Evolutionary conservation across 2,888 invertebrate species (phyloP), one percentile per base, ranked within the genome.

Genomic region (Cerastis leucographa): DNA sequence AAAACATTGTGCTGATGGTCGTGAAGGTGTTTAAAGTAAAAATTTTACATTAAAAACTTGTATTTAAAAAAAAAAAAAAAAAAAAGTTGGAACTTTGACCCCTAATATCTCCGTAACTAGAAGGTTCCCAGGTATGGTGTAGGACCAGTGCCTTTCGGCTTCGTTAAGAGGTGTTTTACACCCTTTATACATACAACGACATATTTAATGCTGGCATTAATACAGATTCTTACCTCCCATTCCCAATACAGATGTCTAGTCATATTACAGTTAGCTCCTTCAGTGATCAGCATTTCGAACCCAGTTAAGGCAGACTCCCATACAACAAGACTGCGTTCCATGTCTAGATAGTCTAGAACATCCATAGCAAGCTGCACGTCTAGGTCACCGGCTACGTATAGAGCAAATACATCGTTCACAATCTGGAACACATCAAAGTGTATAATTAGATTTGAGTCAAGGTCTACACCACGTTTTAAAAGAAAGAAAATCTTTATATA

Each of bases 361-460:
- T 93, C 92, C 81, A 91, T 90, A 0, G 95, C 94, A 0, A 94
- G 85, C 1, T 91, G 83, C 0, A 92, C 86, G 7, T 88, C 85
- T 17, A 96, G 83, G 22, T 94, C 94, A 17, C 94, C 94, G 1
- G 96, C 93, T n/a, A 92, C 92, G 81, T 93, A 95, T 0, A 96
- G 87, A 40, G 95, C 96, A n/a, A 96, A 92, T 0, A 93, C 92
- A 69, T 96, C 96, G 76, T 95, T 96, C 0, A 94, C 95, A 44
- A 96, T 95, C 96, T 96, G 91, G 14, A 93, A 92, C 68, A 8
- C 0, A 70, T 64, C 22, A 70, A 46, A 70, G 17, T 46, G 46
- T 81, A 68, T 54, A 51, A 59, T 78, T 68, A 77, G 56, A 35
- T 56, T 22, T 14, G 2, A 35, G 40, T 35, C 29, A 81, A 74